A percentile compares a stretch with the other conserved stretches of the same genome.
These are phyloP conservation scores for Leptinotarsa undecemlineata DNA, from an alignment of 1,140 invertebrate species.

Conservation along the genomic window DNA sequence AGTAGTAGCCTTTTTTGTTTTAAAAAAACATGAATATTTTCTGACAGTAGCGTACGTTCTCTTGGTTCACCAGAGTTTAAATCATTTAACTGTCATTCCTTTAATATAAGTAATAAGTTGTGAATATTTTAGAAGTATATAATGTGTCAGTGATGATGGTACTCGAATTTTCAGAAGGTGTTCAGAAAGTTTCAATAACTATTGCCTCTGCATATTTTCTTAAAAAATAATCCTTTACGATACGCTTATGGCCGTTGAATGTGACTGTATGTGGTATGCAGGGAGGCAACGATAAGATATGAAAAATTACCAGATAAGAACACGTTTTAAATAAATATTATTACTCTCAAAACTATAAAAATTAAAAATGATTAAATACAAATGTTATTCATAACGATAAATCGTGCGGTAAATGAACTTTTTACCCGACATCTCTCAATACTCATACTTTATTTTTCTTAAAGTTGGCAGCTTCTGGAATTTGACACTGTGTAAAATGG, in stretches of 20 bases:
- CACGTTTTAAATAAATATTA: not conserved
- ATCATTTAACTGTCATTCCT: not conserved
- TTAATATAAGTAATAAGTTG: too few species aligned
- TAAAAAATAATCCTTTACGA: not conserved
- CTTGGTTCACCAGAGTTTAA: not conserved
- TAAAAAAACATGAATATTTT: constrained; percentile 28
- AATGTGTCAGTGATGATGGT: too few species aligned
- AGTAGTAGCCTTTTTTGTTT: constrained; percentile 29
- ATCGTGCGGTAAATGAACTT: not conserved
- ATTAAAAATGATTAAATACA: not conserved
- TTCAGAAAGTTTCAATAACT: too few species aligned
- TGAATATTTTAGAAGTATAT: too few species aligned
- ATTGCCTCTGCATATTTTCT: too few species aligned
- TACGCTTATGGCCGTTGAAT: constrained; percentile 24
- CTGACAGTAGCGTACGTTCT: constrained; percentile 15
- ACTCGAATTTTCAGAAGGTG: too few species aligned
- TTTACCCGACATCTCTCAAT: not conserved
- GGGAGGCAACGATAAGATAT: constrained; percentile 10
- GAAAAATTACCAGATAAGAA: constrained; percentile 21
- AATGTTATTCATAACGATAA: not conserved
- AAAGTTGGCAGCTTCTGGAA: constrained; percentile 53
- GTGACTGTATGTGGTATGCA: constrained; percentile 24
- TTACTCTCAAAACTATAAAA: not conserved
- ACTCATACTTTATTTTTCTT: constrained; percentile 31
- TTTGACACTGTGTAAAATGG: constrained; percentile 56